Conservation (phyloP, 2,888 invertebrate species). For the Drosophila melanocephala region DNA sequence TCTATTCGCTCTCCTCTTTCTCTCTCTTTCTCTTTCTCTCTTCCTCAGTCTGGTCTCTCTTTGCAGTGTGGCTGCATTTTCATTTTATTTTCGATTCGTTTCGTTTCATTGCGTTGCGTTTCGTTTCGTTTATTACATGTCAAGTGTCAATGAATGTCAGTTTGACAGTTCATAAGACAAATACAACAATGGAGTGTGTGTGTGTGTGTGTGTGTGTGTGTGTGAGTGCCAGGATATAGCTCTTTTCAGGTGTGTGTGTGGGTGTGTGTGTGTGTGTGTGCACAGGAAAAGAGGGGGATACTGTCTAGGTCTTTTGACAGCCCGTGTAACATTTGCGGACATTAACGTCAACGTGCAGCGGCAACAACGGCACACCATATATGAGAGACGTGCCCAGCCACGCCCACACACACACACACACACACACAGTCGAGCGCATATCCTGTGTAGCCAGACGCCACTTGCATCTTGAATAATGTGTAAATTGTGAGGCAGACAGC, state of each 20-base stretch:
- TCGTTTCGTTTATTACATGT: conserved; percentile 70
- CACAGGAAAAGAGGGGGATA: neutral
- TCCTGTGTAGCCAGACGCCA: conserved; percentile 31
- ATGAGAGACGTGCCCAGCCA: conserved; percentile 56
- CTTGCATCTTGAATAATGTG: conserved; percentile 58
- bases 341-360: conserved; percentile 64
- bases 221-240: conserved; percentile 29
- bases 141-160: conserved; percentile 75
- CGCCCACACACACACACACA: neutral
- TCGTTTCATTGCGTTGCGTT: conserved; percentile 53
- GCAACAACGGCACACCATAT: conserved; percentile 26
- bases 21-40: neutral
- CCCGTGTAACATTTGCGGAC: conserved; percentile 64
- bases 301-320: conserved; percentile 33
- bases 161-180: conserved; percentile 76
- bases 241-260: conserved; percentile 7
- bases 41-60: neutral
- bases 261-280: neutral
- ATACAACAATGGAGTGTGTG: conserved; percentile 59
- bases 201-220: conserved; percentile 6
- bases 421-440: conserved; percentile 15
- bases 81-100: conserved; percentile 39
- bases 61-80: conserved; percentile 31
- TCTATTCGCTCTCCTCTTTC: neutral
- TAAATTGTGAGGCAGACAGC: conserved; percentile 27